Base-by-base conservation (phyloP, 1,140 invertebrate species). In the Monochamus saltuarius region DNA sequence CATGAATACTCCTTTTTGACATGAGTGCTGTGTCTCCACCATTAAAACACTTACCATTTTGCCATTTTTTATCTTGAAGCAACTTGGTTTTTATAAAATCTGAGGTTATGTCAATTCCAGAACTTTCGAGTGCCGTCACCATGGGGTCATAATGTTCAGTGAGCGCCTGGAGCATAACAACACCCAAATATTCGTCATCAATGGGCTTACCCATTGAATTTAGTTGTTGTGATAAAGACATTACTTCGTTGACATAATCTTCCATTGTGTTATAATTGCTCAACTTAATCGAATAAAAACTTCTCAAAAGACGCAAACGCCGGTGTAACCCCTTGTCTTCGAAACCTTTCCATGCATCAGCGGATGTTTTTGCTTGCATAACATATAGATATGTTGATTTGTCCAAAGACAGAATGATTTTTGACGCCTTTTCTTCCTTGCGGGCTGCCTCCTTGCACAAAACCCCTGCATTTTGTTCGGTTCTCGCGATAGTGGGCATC, bases 71-170 rank as follows among this genome's bases (percentile, higher is more conserved):
- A 47, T 75, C 70, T 61, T 74, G 69, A 17, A 76, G 54, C 45
- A 73, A 58, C 50, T 69, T 67, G 22, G 62, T 68, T 70, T 74
- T 71, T 4, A 73, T 64, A 55, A 63, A 58, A 56, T 69, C 65
- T 17, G 62, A 52, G 16, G 64, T 65, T 35, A 74, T 64, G 36
- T 60, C 62, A 34, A 58, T 56, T 22, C 62, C 67, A 11, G 69
- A 71, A 67, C 66, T 74, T 56, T 71, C 67, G 16, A 74, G 46
- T 0, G 64, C 71, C 70, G 71, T 71, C 39, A 72, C 67, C 65
- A 73, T 68, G 7, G 68, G 66, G 22, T 61, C 56, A 60, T 70
- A 70, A 42, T 70, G 52, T 56, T 61, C 49, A 14, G 67, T 52
- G 29, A 70, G 55, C 7, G 61, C 66, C 16, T 50, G 50, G 37